Evolutionary conservation across 2,797 vertebrate genomes (phyloP).

Genomic region (Myotis daubentonii): DNA sequence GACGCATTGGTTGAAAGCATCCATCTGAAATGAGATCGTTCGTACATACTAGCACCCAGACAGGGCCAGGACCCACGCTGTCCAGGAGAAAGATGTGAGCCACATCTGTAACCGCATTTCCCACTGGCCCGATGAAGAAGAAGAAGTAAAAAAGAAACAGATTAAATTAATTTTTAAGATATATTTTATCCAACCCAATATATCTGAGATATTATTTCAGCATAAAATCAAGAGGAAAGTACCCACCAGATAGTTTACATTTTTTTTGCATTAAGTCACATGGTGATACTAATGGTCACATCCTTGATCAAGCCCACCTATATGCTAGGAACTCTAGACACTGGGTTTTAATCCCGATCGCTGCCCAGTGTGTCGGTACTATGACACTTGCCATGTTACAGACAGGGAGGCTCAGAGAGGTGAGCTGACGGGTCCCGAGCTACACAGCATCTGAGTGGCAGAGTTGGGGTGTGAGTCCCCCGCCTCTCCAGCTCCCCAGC

Average conservation of each 20-base stretch:
- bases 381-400: neutral
- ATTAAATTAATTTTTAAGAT: neutral
- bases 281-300: neutral
- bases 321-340: too few relatives aligned
- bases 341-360: neutral
- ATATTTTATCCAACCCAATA: neutral
- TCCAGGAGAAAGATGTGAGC: neutral
- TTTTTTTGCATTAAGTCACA: neutral
- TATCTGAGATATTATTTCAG: constrained; percentile 11
- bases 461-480: neutral
- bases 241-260: neutral
- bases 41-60: neutral
- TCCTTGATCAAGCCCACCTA: neutral
- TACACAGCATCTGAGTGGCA: neutral
- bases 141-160: neutral
- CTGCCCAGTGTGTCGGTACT: neutral
- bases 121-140: neutral
- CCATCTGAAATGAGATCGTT: neutral
- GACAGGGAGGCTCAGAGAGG: constrained; percentile 6
- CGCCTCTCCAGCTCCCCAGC: neutral
- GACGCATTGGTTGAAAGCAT: neutral
- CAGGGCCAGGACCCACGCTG: neutral
- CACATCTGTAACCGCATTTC: neutral
- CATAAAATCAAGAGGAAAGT: neutral
- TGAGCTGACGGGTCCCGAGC: neutral